Evolutionary conservation across 2,113 vertebrate species (phyloP), one percentile per base, ranked within the genome.

Genomic region (Boleophthalmus pectinirostris): DNA sequence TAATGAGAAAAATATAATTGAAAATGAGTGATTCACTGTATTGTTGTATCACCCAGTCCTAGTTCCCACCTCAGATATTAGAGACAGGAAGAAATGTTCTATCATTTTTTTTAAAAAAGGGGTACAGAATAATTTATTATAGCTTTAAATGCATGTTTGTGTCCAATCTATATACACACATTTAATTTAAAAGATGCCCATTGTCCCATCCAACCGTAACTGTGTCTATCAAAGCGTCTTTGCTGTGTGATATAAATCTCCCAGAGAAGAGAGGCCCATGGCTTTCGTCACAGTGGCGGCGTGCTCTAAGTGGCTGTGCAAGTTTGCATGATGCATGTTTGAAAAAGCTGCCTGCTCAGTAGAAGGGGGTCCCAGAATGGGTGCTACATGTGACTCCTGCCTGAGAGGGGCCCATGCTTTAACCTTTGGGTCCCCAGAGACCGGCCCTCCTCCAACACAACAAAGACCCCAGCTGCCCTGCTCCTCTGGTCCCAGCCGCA

Each of bases 391-490:
- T 70, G 91, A 92, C 89, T 93, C 89, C 86, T 87, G 90, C 78
- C 73, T 89, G 51, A 83, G 78, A 84, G 88, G 85, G 87, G 81
- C 85, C 87, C 89, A 74, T 75, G 82, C 82, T 79, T 84, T 92
- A 89, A 91, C 90, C 92, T 87, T 79, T 85, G 63, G 72, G 82
- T 82, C 87, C 92, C 91, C 75, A 82, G 89, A 91, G 91, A 92
- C 82, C 88, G 88, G 87, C 86, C 88, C 87, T 80, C 84, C 81
- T 91, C 87, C 86, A 85, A 77, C 87, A 90, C 85, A 94, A 94
- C 92, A 93, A 94, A 94, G 93, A 90, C 88, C 89, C 89, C 91
- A 93, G 91, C 92, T 93, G 91, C 93, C 89, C 91, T 66, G 78
- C 76, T 83, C 81, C 91, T 82, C 86, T 68, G 49, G 87, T 91